Evolutionary conservation across 2,113 vertebrate species (phyloP), one percentile per base, ranked within the genome.

Genomic region (Cranoglanis bouderius): DNA sequence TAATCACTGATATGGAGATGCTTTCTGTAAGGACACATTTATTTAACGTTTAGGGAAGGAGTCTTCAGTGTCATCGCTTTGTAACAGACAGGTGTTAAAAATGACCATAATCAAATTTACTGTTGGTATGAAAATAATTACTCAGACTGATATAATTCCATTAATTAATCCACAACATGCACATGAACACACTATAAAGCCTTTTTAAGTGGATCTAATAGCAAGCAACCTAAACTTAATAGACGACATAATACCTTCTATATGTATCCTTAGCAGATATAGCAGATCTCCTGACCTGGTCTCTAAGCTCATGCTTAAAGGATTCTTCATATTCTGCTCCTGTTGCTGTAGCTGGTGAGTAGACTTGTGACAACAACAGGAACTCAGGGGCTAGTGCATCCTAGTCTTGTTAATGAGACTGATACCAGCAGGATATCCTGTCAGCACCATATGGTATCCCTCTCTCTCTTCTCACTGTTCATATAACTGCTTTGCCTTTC

Each of bases 401-500:
- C 12, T 29, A 32, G 40, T 82, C 80, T 87, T 53, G 40, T 65
- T 81, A 87, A 87, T 35, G 75, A 87, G 53, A 35, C 57, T 35
- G 65, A 72, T 89, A 51, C 8, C 32, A 7, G 29, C 51, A 87
- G 67, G 72, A 72, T 61, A 70, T 86, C 72, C 72, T 86, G 78
- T 88, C 75, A 86, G 55, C 75, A 82, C 53, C n/a, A 32, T 57
- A 46, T 55, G 13, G 12, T 61, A 49, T 84, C 32, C 65, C 35
- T 86, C 46, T 84, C 38, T 72, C 55, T 40, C 18, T 89, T 57
- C 75, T 40, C 43, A 85, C 38, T 85, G 70, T 85, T 85, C 35
- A 86, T 46, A 16, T 77, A 35, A 81, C 35, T 85, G 86, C 65
- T 59, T 19, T 57, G 49, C 59, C 82, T 89, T 89, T 81, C 87